Conservation (phyloP, 2,888 invertebrate species). For the Scotopteryx bipunctaria region DNA sequence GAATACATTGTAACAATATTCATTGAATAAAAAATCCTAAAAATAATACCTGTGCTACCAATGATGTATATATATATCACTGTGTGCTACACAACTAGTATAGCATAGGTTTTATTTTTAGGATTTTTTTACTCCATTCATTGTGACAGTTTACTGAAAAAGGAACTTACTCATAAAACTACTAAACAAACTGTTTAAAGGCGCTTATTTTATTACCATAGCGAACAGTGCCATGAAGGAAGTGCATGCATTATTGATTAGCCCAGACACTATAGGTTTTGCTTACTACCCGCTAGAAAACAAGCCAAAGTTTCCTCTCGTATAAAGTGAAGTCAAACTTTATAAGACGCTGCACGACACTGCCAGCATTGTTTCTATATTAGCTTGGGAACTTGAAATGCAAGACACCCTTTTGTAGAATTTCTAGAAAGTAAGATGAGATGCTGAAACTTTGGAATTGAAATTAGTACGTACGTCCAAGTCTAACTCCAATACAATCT, state of each 20-base stretch:
- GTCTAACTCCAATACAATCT: too few species aligned
- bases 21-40: too few species aligned
- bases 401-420: constrained; percentile 42
- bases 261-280: constrained; percentile 41
- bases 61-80: too few species aligned
- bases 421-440: constrained; percentile 39
- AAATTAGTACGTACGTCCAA: too few species aligned
- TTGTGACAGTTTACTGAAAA: too few species aligned
- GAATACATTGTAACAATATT: too few species aligned
- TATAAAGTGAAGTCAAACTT: constrained; percentile 58
- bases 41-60: too few species aligned
- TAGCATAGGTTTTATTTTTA: too few species aligned
- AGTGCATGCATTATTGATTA: constrained; percentile 49
- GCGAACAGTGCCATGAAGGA: constrained; percentile 12
- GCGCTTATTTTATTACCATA: constrained; percentile 10
- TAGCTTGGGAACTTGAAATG: constrained; percentile 67
- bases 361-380: constrained; percentile 68
- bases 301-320: constrained; percentile 47
- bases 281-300: constrained; percentile 47
- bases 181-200: constrained; percentile 8
- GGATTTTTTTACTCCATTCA: too few species aligned
- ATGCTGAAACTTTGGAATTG: constrained; percentile 47
- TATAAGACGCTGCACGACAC: constrained; percentile 58
- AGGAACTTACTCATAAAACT: too few species aligned
- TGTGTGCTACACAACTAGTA: too few species aligned